Base-by-base conservation (phyloP, 2,113 vertebrate species). In the Cranoglanis bouderius region DNA sequence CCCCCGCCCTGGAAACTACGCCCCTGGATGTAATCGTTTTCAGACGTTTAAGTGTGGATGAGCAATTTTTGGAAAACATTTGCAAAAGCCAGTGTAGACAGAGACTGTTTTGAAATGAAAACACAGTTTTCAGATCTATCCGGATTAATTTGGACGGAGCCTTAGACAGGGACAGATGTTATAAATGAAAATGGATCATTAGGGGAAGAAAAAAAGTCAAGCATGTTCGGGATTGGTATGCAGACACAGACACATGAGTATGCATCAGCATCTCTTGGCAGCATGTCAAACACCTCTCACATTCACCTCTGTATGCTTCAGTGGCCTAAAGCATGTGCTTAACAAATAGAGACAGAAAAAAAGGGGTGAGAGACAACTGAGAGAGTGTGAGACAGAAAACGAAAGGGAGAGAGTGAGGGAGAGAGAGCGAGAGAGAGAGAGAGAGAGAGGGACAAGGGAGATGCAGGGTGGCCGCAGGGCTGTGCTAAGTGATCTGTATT, bases 401-500 rank as follows among this genome's bases (percentile, higher is more conserved):
- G 12, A 98, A 97, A 95, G 95, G 95, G 51, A 49, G 35, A 85
- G 65, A 29, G 75, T 29, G 13, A 29, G 53, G 16, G 43, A 70
- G 63, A 57, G 63, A 84, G 81, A 84, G 85, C 67, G 88, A 84
- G 70, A 87, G 85, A 65, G 85, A 53, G 67, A 61, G 51, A 32
- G n/a, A 86, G 40, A n/a, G 89, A 63, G 59, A 77, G 53, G 38
- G 49, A 59, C 57, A 59, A 74, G 63, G 55, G 97, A 88, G 82
- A 96, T 97, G 96, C 95, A 96, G 95, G 96, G 95, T 95, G 94
- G 96, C 95, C 94, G 94, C 95, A 95, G 96, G 95, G 96, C 96
- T 95, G 96, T 98, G 97, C 98, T 99, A 99, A 99, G 98, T 99
- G 98, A 99, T 99, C 98, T 99, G 98, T 99, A 99, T 97, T 99